Base-by-base conservation (phyloP, 2,113 vertebrate genomes). In the Heloderma charlesbogerti region DNA sequence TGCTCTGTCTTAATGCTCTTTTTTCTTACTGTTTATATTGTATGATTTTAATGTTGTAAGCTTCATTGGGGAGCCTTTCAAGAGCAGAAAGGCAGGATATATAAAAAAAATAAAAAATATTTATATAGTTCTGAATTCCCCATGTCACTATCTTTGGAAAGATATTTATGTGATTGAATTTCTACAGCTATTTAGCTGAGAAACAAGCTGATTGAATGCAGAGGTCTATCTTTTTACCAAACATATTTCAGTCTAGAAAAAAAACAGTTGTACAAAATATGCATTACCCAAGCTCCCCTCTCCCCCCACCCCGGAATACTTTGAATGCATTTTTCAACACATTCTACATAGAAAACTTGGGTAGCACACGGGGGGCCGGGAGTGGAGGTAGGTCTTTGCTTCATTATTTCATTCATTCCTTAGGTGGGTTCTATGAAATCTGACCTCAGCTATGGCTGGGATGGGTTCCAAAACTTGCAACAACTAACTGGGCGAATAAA, bases 131-230 rank as follows among this genome's bases (percentile, higher is more conserved):
- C 94, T 8, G 81, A 93, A 94, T 93, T 91, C 87, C 92, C 90
- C 91, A 89, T 86, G 84, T 86, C 93, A 93, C 94, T 89, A 88
- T 92, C 90, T 92, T 48, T 37, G 85, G 0, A 20, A 94, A 94
- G 94, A 96, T 94, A 86, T 86, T 94, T 95, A 95, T 92, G 88
- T 66, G 83, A 90, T 93, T n/a, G 48, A 0, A 94, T 93, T 92
- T 86, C 87, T 1, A 91, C 92, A 72, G 92, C 92, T 93, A 91
- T 93, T 95, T 94, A 89, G 94, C 88, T 89, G 95, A 95, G 94
- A 91, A 94, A 94, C 91, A 87, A 92, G 90, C 93, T 90, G 90
- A 84, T 91, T 92, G 93, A 60, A 84, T 86, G 91, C 88, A 78
- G 67, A 87, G 40, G 89, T 6, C 4, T 0, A 92, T 94, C 90